Evolutionary conservation across 2,888 invertebrate genomes (phyloP).

Genomic region (Drosophila formosana): DNA sequence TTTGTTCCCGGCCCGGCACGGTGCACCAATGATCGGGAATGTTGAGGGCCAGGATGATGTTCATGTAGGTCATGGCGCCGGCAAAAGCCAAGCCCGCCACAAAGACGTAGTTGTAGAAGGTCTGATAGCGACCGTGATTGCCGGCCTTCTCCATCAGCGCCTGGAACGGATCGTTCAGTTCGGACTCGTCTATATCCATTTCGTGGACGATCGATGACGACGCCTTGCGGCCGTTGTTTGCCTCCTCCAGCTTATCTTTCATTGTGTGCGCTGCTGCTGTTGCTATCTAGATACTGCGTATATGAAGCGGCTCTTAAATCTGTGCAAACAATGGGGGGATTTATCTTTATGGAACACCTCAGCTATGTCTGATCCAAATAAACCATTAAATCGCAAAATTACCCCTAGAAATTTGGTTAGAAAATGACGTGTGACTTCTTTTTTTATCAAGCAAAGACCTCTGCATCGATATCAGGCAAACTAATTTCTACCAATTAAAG

Average conservation of each 20-base stretch:
- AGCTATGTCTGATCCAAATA: constrained; percentile 1
- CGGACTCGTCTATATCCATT: constrained; percentile 67
- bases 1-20: constrained; percentile 86
- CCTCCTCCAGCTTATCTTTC: constrained; percentile 57
- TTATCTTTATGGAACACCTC: constrained; percentile 25
- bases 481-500: constrained; percentile 8
- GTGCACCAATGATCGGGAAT: constrained; percentile 87
- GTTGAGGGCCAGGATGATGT: constrained; percentile 86
- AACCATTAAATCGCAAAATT: neutral
- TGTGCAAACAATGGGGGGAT: neutral
- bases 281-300: constrained; percentile 24
- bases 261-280: constrained; percentile 35
- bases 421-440: neutral
- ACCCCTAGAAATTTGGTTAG: neutral
- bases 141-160: constrained; percentile 86
- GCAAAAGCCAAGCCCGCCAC: constrained; percentile 85
- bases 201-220: constrained; percentile 44
- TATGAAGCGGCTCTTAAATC: constrained; percentile 7
- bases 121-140: constrained; percentile 86
- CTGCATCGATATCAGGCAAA: constrained; percentile 8
- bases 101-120: constrained; percentile 85
- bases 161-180: constrained; percentile 85
- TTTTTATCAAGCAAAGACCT: constrained; percentile 15
- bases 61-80: constrained; percentile 86
- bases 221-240: constrained; percentile 50